phyloP scores from a whole-genome alignment of 92 coral and sea anemone genomes.

The Phymanthus crucifer region DNA sequence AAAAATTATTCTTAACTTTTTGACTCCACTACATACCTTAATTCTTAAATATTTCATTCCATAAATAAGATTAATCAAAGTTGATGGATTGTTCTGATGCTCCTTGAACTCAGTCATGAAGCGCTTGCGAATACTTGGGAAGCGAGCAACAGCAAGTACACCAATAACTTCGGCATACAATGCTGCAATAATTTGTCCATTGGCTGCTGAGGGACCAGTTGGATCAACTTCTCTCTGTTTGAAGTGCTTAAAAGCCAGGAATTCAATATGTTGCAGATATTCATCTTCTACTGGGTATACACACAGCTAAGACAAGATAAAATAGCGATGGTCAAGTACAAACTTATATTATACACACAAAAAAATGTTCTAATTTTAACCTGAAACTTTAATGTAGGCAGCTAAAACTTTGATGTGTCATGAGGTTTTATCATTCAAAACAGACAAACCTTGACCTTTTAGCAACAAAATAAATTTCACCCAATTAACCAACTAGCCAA shows the following conservation, averaged over 20 bases:
- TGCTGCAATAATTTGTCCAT: slow-evolving; percentile 89
- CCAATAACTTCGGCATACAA: slow-evolving; percentile 98
- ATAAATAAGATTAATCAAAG: slow-evolving; percentile 89
- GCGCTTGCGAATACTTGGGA: slow-evolving; percentile 80
- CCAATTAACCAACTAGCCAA: too few species aligned
- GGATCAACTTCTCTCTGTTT: slow-evolving; percentile 82
- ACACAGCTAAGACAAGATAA: slow-evolving; percentile 61
- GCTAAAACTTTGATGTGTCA: too few species aligned
- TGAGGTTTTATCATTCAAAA: too few species aligned
- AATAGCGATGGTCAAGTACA: background rate
- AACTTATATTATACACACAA: too few species aligned
- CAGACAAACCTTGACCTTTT: too few species aligned
- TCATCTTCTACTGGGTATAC: slow-evolving; percentile 96
- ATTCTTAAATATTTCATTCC: slow-evolving; percentile 99
- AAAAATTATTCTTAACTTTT: background rate
- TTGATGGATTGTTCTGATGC: slow-evolving; percentile 74
- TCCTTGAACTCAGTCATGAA: slow-evolving; percentile 92
- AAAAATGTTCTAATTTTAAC: too few species aligned
- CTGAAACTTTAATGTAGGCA: too few species aligned
- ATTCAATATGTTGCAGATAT: slow-evolving; percentile 70
- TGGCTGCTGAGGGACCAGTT: slow-evolving; percentile 81
- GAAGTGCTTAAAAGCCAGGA: slow-evolving; percentile 91
- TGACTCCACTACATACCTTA: slow-evolving; percentile 58
- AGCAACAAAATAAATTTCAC: too few species aligned
- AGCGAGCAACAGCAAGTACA: slow-evolving; percentile 88